phyloP scores from a whole-genome alignment of 2,113 vertebrate genomes.

The Ceyx melanurus region DNA sequence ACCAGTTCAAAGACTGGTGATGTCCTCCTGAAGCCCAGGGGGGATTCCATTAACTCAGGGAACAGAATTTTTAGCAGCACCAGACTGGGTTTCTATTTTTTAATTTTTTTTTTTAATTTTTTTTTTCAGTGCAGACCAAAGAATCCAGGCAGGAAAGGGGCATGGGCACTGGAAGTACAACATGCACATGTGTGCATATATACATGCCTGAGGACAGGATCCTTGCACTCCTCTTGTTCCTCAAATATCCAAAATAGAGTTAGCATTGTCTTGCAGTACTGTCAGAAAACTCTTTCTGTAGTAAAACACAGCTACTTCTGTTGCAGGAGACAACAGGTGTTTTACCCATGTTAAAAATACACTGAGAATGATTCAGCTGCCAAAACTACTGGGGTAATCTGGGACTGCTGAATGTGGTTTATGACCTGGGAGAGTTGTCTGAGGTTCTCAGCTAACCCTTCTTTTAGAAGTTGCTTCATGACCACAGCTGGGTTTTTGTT shows the following conservation, averaged over 20 bases:
- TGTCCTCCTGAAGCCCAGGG: background rate
- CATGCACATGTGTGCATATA: background rate
- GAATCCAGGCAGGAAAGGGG: background rate
- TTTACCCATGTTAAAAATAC: background rate
- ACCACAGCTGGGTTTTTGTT: background rate
- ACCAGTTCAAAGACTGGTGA: background rate
- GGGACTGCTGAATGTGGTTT: background rate
- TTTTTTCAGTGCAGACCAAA: background rate
- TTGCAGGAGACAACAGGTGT: background rate
- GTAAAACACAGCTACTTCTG: background rate
- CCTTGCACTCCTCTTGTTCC: background rate
- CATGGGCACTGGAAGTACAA: background rate
- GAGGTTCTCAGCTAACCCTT: background rate
- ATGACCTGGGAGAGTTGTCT: background rate
- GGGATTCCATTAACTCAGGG: background rate
- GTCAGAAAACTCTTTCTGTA: background rate
- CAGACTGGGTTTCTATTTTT: background rate
- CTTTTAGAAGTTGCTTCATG: constrained; percentile 1
- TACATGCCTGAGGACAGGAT: background rate
- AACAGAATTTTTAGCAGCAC: background rate
- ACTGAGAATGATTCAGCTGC: background rate
- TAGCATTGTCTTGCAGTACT: background rate
- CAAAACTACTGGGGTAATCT: background rate
- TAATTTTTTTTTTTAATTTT: background rate
- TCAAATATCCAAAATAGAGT: background rate